Evolutionary conservation across 2,888 invertebrate genomes (phyloP).

Genomic region (Tethea ocularis): DNA sequence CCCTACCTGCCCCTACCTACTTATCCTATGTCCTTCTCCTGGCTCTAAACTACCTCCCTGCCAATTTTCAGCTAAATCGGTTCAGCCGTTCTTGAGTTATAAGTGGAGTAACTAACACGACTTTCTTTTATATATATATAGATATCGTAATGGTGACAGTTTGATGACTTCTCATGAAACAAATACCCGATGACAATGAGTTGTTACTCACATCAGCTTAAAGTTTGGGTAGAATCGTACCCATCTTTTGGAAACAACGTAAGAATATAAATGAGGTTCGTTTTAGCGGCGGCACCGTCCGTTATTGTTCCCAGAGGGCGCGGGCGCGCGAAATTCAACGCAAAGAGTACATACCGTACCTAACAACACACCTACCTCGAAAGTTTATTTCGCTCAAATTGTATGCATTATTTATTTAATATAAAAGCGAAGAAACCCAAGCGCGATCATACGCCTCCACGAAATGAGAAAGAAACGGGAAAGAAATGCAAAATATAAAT

Average conservation of each 20-base stretch:
- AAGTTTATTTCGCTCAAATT: conserved; percentile 81
- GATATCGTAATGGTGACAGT: too few relatives aligned
- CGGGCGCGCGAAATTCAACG: conserved; percentile 69
- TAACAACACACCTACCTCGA: conserved; percentile 64
- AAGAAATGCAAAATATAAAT: conserved; percentile 50
- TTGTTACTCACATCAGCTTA: background rate
- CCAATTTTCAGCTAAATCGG: too few relatives aligned
- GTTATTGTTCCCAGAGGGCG: conserved; percentile 76
- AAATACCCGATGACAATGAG: too few relatives aligned
- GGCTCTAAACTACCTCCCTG: too few relatives aligned
- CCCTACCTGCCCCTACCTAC: too few relatives aligned
- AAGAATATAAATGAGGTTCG: conserved; percentile 30
- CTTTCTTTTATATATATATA: too few relatives aligned
- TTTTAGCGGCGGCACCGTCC: conserved; percentile 56
- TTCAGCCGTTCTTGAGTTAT: too few relatives aligned
- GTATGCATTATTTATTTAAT: conserved; percentile 83
- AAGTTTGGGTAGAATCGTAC: background rate
- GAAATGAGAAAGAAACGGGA: conserved; percentile 57
- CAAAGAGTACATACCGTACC: conserved; percentile 48
- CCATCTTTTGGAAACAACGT: background rate
- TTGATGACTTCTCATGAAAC: too few relatives aligned
- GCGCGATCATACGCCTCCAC: conserved; percentile 65
- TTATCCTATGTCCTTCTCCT: too few relatives aligned
- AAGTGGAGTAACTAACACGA: too few relatives aligned
- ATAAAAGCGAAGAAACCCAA: conserved; percentile 81